Conservation (phyloP, 92 coral and sea anemone species). For the Porites lobata region DNA sequence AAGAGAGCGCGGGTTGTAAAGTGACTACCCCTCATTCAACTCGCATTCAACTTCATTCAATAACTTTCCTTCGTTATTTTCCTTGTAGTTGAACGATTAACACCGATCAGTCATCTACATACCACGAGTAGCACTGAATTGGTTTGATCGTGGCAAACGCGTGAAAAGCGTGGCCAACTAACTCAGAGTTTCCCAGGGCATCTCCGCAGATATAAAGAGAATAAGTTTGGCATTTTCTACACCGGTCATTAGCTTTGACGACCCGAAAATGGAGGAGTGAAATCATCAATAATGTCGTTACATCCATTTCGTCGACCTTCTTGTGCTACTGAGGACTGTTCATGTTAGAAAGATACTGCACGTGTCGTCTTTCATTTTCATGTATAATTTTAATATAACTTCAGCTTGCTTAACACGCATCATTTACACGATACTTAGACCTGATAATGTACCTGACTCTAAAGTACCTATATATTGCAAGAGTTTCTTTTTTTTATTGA, state of each 20-base stretch:
- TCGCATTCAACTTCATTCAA: neutral
- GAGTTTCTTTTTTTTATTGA: too few relatives aligned
- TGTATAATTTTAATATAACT: too few relatives aligned
- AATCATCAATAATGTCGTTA: neutral
- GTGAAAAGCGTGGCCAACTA: constrained; percentile 18
- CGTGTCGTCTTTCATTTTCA: too few relatives aligned
- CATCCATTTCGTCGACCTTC: neutral
- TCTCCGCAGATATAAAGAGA: neutral
- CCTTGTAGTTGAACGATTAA: constrained; percentile 43
- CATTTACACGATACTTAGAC: too few relatives aligned
- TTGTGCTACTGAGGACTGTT: too few relatives aligned
- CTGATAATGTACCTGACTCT: too few relatives aligned
- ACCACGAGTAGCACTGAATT: constrained; percentile 4
- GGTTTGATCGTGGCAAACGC: neutral
- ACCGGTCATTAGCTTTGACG: neutral
- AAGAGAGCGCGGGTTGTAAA: constrained; percentile 5
- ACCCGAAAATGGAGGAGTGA: neutral
- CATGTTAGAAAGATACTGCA: neutral
- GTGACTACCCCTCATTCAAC: neutral
- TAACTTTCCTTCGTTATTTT: neutral
- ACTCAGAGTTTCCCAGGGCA: constrained; percentile 27
- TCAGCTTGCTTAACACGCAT: too few relatives aligned
- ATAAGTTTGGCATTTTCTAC: neutral
- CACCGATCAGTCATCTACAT: constrained; percentile 19
- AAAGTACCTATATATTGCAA: too few relatives aligned